Percentiles rank a stretch among this genome's conserved stretches.
Conservation (phyloP, 2,113 vertebrate genomes). For the Lampris incognitus region DNA sequence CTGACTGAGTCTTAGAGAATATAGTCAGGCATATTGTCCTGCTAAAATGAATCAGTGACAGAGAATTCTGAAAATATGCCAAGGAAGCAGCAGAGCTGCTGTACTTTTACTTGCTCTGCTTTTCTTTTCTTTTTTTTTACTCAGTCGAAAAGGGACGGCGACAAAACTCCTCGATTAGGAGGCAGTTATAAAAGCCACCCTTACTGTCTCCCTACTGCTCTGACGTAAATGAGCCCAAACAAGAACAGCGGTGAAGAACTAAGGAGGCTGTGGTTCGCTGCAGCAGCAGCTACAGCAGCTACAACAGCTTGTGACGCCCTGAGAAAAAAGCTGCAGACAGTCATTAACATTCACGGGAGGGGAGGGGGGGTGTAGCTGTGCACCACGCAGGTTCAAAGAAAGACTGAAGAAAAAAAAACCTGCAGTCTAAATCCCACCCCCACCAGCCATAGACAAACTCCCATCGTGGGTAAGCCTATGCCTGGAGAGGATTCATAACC, state of each 20-base stretch:
- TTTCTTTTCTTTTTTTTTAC: background rate
- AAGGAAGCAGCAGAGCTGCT: no score
- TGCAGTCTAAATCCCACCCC: constrained; percentile 8
- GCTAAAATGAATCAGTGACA: background rate
- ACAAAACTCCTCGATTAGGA: constrained; percentile 3
- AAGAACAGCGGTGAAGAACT: constrained; percentile 9
- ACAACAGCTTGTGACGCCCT: constrained; percentile 45
- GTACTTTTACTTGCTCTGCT: no score
- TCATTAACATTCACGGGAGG: constrained; percentile 77
- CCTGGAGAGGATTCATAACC: background rate
- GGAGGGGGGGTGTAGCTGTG: constrained; percentile 67
- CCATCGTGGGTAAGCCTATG: background rate
- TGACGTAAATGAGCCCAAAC: constrained; percentile 13
- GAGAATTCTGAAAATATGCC: background rate
- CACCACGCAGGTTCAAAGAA: constrained; percentile 67
- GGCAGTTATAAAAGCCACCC: constrained; percentile 18
- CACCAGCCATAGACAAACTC: background rate
- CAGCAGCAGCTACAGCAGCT: constrained; percentile 42
- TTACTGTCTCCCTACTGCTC: constrained; percentile 3
- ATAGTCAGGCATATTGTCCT: background rate
- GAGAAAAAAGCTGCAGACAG: constrained; percentile 66
- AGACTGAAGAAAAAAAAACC: constrained; percentile 28
- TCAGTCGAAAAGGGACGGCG: background rate
- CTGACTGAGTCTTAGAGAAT: no score
- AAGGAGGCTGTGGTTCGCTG: constrained; percentile 52